Conservation (phyloP, 2,888 invertebrate species). For the Celastrina argiolus region DNA sequence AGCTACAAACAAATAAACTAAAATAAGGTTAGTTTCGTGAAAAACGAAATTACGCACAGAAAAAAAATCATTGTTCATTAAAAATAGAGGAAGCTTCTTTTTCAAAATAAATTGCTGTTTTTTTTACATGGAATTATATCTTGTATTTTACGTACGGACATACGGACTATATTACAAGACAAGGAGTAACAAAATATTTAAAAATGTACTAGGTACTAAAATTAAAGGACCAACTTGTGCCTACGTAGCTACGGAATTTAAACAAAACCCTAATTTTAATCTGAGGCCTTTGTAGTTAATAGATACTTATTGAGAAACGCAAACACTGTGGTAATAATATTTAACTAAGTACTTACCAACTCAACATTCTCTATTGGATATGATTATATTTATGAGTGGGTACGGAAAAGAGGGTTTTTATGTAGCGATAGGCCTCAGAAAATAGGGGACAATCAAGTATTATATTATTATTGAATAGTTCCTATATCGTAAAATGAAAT, state of each 20-base stretch:
- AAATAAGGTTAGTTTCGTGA: neutral
- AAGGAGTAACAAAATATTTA: neutral
- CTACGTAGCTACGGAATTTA: neutral
- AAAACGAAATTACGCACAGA: slow-evolving; percentile 1
- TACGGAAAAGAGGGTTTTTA: neutral
- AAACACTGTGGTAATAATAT: no score
- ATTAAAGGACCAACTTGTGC: neutral
- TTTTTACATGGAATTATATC: no score
- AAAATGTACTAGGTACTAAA: no score
- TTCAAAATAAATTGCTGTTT: neutral
- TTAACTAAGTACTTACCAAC: neutral
- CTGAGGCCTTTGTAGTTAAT: no score
- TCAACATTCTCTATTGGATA: no score
- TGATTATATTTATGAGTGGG: neutral
- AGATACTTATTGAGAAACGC: no score
- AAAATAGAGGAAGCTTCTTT: no score
- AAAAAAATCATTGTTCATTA: neutral
- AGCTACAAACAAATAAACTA: neutral
- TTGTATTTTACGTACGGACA: no score
- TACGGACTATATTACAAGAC: neutral
- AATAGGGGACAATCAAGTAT: slow-evolving; percentile 13
- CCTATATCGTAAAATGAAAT: neutral
- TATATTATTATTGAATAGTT: slow-evolving; percentile 13
- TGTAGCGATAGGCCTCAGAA: neutral
- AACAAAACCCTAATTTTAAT: no score